These are phyloP conservation scores for Prosapia bicincta DNA, from an alignment of 2,888 invertebrate species.

Conservation along the genomic window DNA sequence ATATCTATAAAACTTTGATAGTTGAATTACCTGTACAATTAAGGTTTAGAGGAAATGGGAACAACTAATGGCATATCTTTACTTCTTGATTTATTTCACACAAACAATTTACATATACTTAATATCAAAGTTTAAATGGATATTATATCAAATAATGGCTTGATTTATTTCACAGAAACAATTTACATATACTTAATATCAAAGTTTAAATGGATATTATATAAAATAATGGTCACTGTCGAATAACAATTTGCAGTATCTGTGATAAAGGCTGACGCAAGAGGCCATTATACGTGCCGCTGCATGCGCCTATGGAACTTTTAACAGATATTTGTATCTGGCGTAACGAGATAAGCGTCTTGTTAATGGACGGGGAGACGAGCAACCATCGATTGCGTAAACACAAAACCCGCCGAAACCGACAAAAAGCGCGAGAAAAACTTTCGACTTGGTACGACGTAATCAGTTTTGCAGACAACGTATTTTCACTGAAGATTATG, in stretches of 20 bases:
- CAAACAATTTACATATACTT: too few species aligned
- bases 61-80: too few species aligned
- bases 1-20: too few species aligned
- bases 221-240: too few species aligned
- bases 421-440: background rate
- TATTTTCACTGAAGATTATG: background rate
- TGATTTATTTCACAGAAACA: too few species aligned
- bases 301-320: background rate
- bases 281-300: background rate
- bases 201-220: too few species aligned
- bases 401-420: background rate
- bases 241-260: background rate
- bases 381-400: background rate
- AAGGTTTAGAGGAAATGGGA: too few species aligned
- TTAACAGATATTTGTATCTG: background rate
- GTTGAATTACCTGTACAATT: too few species aligned
- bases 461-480: background rate
- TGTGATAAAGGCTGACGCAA: background rate
- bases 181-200: too few species aligned
- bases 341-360: background rate
- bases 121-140: too few species aligned
- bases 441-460: background rate
- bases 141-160: too few species aligned
- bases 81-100: too few species aligned
- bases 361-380: background rate